Base-by-base conservation (phyloP, 2,113 vertebrate species). In the Carassius carassius region DNA sequence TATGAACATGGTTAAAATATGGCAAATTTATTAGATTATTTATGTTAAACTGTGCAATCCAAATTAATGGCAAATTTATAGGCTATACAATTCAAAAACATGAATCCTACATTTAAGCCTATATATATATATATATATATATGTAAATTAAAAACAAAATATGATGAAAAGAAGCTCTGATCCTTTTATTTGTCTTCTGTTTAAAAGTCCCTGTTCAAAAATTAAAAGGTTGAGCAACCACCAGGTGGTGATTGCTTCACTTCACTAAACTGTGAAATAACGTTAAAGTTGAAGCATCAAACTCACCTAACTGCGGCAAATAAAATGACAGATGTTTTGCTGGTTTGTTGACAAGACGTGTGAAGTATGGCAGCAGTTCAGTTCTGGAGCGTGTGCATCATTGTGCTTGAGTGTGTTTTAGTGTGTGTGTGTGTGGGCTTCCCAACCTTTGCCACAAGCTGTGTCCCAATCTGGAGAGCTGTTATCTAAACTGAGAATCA, bases 361-460 rank as follows among this genome's bases (percentile, higher is more conserved):
- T 69, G 62, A 81, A 67, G 44, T 81, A 62, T 81, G 78, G 60
- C 44, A 2, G 62, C 78, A 69, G 4, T n/a, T 81, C 23, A 67
- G 41, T 81, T 60, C 58, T 0, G 35, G 7, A 44, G 58, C 14
- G 6, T 79, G 19, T 63, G 78, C 58, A 58, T 58, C 29, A 13
- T 5, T 75, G 32, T 58, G 21, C 17, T 2, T 75, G 29, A 44
- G 69, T 35, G 17, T 72, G 41, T 80, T 21, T 70, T 32, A n/a
- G 13, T 62, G 56, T 65, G 74, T 78, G 63, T 63, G 10, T 67
- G 51, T 62, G 74, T 54, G 79, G 2, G 56, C 92, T 87, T 90
- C 91, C 92, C 93, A 93, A 93, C 93, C 92, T 93, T 91, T 92
- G 90, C 92, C 91, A 82, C 93, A 91, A 87, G 92, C 93, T 92